These are phyloP conservation scores for Paguma larvata DNA, from an alignment of 2,797 vertebrate species.

Conservation along the genomic window DNA sequence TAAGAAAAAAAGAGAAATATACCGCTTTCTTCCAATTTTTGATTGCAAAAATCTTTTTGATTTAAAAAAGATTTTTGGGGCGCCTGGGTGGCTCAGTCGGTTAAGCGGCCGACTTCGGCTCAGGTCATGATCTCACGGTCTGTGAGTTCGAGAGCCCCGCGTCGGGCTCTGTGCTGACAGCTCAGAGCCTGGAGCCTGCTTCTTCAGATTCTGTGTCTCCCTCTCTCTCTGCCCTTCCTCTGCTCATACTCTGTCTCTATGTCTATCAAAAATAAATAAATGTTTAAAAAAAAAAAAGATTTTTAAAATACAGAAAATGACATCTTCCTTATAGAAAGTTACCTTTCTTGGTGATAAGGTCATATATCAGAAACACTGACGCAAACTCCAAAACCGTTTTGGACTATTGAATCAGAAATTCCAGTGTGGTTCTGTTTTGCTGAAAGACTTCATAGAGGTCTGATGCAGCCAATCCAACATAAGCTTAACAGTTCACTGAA, in stretches of 20 bases:
- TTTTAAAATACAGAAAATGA: not conserved
- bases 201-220: too few relatives aligned
- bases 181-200: too few relatives aligned
- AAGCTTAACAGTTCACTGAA: not conserved
- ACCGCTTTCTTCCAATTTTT: not conserved
- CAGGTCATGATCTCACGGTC: too few relatives aligned
- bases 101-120: too few relatives aligned
- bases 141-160: too few relatives aligned
- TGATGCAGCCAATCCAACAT: not conserved
- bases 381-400: not conserved
- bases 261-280: too few relatives aligned
- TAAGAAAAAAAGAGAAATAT: not conserved
- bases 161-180: too few relatives aligned
- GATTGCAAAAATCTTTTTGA: not conserved
- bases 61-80: not conserved
- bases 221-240: too few relatives aligned
- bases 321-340: not conserved
- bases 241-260: too few relatives aligned
- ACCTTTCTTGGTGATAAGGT: not conserved
- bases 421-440: not conserved
- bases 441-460: not conserved
- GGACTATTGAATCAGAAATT: not conserved
- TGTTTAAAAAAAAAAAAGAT: too few relatives aligned
- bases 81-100: too few relatives aligned
- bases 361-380: not conserved